Conservation (phyloP, 2,888 invertebrate genomes). For the Opisthograptis luteolata region DNA sequence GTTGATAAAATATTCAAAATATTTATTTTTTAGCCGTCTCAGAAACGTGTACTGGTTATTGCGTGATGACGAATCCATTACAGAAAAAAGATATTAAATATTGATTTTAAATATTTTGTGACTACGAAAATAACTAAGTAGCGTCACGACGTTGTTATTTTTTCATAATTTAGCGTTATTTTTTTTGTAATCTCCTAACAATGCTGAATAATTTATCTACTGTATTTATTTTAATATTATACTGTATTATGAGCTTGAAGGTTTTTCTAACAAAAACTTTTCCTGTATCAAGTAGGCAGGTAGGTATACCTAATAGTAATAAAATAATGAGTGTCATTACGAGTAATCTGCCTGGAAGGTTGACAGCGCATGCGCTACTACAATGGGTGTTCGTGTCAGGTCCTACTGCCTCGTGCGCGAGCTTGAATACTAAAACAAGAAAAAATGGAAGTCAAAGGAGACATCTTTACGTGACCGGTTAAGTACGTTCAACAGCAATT, state of each 20-base stretch:
- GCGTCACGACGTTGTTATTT: neutral
- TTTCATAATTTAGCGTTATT: neutral
- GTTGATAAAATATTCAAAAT: constrained; percentile 10
- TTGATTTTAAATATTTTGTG: constrained; percentile 7
- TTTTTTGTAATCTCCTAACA: constrained; percentile 8
- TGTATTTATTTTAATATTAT: constrained; percentile 33
- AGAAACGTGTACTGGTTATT: neutral
- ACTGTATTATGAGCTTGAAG: constrained; percentile 50
- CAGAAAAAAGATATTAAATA: constrained; percentile 6
- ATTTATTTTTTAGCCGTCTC: constrained; percentile 6
- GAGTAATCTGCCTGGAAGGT: constrained; percentile 51
- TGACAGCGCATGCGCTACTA: constrained; percentile 42
- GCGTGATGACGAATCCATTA: constrained; percentile 7
- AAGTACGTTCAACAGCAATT: constrained; percentile 4
- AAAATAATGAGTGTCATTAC: constrained; percentile 49
- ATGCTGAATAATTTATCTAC: constrained; percentile 23
- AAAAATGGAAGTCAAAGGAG: constrained; percentile 55
- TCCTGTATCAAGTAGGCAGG: constrained; percentile 58
- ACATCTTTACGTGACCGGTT: constrained; percentile 49
- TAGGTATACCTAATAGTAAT: constrained; percentile 32
- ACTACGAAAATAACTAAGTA: neutral
- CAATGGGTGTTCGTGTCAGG: constrained; percentile 44
- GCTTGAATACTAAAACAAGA: constrained; percentile 41
- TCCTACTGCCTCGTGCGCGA: constrained; percentile 39
- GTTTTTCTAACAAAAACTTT: constrained; percentile 65